Conservation (phyloP, 2,113 vertebrate species). For the Anhinga rufa region DNA sequence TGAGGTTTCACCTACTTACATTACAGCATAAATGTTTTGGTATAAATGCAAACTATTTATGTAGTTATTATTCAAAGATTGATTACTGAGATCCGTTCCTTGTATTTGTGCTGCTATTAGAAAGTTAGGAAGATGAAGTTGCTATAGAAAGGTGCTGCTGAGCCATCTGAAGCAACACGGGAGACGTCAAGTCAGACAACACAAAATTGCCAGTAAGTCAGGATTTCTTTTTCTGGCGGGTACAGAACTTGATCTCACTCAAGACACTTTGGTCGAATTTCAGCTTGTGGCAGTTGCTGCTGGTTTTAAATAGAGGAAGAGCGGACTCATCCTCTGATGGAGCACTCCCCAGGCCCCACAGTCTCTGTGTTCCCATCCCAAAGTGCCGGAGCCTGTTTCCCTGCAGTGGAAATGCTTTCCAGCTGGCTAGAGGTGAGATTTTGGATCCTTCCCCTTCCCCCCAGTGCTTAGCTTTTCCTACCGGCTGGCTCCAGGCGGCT, state of each 20-base stretch:
- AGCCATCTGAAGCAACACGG: not conserved
- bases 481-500: not conserved
- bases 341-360: not conserved
- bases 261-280: not conserved
- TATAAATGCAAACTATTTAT: not conserved
- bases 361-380: rapidly evolving
- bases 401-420: not conserved
- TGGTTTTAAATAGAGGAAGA: not conserved
- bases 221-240: not conserved
- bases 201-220: not conserved
- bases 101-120: not conserved
- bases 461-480: not conserved
- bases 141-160: not conserved
- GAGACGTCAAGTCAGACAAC: not conserved
- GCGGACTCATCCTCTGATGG: rapidly evolving
- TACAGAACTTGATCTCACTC: not conserved
- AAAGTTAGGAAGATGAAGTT: not conserved
- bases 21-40: not conserved
- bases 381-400: not conserved
- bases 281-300: not conserved
- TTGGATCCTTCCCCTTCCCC: not conserved
- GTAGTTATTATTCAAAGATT: not conserved
- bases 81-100: not conserved
- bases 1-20: not conserved
- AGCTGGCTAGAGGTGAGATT: not conserved